Conservation (phyloP, 2,888 invertebrate genomes). For the Camptogramma bilineatum region DNA sequence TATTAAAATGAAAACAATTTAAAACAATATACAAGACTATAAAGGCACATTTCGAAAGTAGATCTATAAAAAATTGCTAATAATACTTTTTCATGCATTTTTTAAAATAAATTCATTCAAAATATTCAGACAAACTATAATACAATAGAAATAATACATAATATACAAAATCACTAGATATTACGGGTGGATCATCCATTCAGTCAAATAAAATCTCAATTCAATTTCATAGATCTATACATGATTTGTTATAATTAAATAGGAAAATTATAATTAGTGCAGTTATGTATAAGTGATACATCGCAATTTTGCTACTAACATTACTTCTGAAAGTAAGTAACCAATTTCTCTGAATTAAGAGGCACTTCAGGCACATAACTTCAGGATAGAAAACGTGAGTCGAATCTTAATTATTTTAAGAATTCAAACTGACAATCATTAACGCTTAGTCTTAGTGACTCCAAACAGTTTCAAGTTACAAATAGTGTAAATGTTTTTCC, state of each 20-base stretch:
- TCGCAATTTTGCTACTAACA: background rate
- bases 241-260: slow-evolving; percentile 3
- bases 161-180: slow-evolving; percentile 54
- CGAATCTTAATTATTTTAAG: background rate
- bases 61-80: slow-evolving; percentile 44
- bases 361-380: background rate
- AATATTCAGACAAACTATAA: slow-evolving; percentile 41
- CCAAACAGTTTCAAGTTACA: no score
- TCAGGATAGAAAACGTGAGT: background rate
- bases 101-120: slow-evolving; percentile 51
- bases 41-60: slow-evolving; percentile 43
- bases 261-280: slow-evolving; percentile 2
- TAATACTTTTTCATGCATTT: slow-evolving; percentile 53
- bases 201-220: slow-evolving; percentile 55
- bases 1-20: slow-evolving; percentile 38
- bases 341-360: background rate
- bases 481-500: no score
- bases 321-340: background rate
- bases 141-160: slow-evolving; percentile 54
- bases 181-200: slow-evolving; percentile 52
- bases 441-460: no score
- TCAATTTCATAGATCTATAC: slow-evolving; percentile 38
- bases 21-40: slow-evolving; percentile 38
- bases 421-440: background rate
- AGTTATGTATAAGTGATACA: background rate